Base-by-base conservation (phyloP, 2,888 invertebrate genomes). In the Pyralis farinalis region DNA sequence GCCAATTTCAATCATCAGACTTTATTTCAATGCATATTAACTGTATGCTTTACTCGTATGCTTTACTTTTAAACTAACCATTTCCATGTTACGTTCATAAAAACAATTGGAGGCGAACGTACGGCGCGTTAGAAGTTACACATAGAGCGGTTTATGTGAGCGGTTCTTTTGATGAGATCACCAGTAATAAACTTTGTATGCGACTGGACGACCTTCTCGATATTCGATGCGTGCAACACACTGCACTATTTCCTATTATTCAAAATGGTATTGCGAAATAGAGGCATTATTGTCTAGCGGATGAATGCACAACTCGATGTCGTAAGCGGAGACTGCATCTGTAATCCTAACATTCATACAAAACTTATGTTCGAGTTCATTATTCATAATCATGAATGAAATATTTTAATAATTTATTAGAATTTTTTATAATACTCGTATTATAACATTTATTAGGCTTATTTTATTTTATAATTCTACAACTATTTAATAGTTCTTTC, bases 31-130 rank as follows among this genome's bases (percentile, higher is more conserved):
- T 61, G 52, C 48, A 50, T 39, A 27, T 33, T 25, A 43, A 46
- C 46, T 55, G 60, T 55, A 58, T 48, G 44, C 39, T n/a, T n/a
- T n/a, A n/a, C 50, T 54, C 57, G 57, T 61, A 53, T 62, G 63
- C 46, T 63, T 47, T 63, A 4, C 16, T 58, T 55, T 68, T 72
- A 74, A 80, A 81, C 74, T 67, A 69, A 75, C 77, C 73, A 84
- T 85, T 84, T 81, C 79, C 77, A 83, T 77, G 88, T 90, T 68
- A 82, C 80, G 77, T 91, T 91, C 90, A 90, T 84, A 88, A 83
- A 80, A 81, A 83, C 85, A 85, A 90, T 91, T 80, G 90, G 77
- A 66, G 83, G 82, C 79, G 77, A 85, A 84, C 79, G 81, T 73
- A 84, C 87, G 78, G 84, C 71, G 77, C 78, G 89, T 86, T 85